Base-by-base conservation (phyloP, 1,140 invertebrate species). In the Pseudachorutes palmiensis region DNA sequence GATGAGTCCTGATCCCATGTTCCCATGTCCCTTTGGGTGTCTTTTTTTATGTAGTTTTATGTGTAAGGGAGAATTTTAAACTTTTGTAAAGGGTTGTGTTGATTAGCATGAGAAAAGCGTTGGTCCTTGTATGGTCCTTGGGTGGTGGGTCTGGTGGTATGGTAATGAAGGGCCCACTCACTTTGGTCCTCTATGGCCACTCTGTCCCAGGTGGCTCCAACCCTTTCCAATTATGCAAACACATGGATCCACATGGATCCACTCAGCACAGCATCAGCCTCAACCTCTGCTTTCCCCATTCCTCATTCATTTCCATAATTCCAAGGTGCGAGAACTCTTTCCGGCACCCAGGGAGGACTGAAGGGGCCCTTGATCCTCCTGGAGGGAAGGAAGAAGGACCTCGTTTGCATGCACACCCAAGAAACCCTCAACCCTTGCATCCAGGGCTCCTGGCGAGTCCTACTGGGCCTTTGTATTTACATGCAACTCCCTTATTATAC, bases 151-250 rank as follows among this genome's bases (percentile, higher is more conserved):
- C 36, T 45, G 36, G 36, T n/a, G n/a, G 19, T 12, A 45, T 45
- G 36, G 9, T 45, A 45, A 45, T 45, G 9, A 45, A 45, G 36
- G 36, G 36, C 36, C 36, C 36, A 45, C 36, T 45, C 36, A 12
- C 19, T 45, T 45, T 45, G 19, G 19, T 9, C n/a, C n/a, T n/a
- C n/a, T n/a, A n/a, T n/a, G n/a, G n/a, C n/a, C n/a, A n/a, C n/a
- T n/a, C n/a, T n/a, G n/a, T n/a, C 19, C 36, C 36, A 45, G 36
- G 36, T 45, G 36, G 36, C 19, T 9, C 9, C 19, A 45, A 45
- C 36, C 36, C 36, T 55, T 55, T 55, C 51, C 12, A 55, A 55
- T 55, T 55, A 55, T 55, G 51, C 51, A 55, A 55, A 55, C 14
- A 55, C 51, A 55, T 26, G 51, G 36, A 45, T 45, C 9, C 19